Conservation (phyloP, 2,888 invertebrate genomes). For the Cosmopolites sordidus region DNA sequence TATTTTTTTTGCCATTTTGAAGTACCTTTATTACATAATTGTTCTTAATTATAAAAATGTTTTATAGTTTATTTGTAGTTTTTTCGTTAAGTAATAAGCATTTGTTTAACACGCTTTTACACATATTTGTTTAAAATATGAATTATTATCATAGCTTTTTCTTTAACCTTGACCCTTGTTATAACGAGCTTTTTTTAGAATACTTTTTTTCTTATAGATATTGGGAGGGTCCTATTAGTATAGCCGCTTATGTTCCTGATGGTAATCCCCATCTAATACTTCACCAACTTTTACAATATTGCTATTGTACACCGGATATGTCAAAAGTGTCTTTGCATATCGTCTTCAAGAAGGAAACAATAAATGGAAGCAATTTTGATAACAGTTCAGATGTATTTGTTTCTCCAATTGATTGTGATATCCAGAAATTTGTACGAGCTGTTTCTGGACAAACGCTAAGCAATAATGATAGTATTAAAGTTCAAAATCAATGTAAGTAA, state of each 20-base stretch:
- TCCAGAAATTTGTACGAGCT: conserved; percentile 5
- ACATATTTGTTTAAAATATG: no score
- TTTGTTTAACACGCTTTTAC: no score
- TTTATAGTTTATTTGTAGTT: no score
- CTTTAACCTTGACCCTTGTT: no score
- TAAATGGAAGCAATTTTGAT: conserved; percentile 34
- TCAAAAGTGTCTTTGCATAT: conserved; percentile 65
- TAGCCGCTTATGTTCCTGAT: conserved; percentile 65
- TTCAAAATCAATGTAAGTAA: conserved; percentile 4
- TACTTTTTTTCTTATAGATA: no score
- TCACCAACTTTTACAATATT: conserved; percentile 59
- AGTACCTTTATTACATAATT: no score
- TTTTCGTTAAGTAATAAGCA: no score
- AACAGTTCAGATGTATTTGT: neutral
- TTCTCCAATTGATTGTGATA: conserved; percentile 19
- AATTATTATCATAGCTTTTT: no score
- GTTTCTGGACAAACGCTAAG: neutral
- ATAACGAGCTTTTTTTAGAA: no score
- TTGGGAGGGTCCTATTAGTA: conserved; percentile 70
- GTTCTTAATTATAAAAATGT: no score
- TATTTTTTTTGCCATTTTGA: no score
- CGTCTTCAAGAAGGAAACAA: conserved; percentile 55
- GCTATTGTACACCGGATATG: conserved; percentile 65
- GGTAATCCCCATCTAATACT: conserved; percentile 59
- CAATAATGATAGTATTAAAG: conserved; percentile 10